Percentiles rank a stretch among this genome's conserved stretches.
Evolutionary conservation across 2,113 vertebrate genomes (phyloP).

Genomic region (Chionis minor): DNA sequence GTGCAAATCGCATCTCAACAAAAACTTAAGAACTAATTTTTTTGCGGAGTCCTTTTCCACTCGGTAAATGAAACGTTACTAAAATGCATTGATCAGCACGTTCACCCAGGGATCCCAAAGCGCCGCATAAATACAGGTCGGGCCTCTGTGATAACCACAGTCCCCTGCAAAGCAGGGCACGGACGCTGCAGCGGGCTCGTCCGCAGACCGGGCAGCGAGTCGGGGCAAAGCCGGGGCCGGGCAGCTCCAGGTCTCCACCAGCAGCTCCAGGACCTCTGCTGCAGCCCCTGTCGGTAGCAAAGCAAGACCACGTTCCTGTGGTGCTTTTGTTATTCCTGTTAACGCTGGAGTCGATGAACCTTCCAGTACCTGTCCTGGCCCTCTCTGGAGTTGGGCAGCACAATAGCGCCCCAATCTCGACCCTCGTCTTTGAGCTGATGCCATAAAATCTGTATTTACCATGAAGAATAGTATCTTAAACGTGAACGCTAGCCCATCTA

Average conservation of each 20-base stretch:
- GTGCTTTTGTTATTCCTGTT: neutral
- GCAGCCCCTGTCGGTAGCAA: too few species aligned
- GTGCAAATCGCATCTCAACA: neutral
- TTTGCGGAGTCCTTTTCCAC: neutral
- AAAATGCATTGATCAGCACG: neutral
- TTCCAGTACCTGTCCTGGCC: neutral
- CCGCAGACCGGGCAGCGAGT: neutral
- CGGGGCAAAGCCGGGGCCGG: neutral
- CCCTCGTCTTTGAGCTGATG: neutral
- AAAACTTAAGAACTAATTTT: neutral
- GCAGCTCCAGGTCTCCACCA: neutral
- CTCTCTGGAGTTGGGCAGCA: neutral
- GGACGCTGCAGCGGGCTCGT: too few species aligned
- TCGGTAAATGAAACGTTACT: too few species aligned
- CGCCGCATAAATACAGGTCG: neutral
- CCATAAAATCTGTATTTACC: neutral
- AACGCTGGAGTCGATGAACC: neutral
- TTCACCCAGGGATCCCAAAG: neutral
- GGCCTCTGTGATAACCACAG: neutral
- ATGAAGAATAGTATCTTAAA: neutral
- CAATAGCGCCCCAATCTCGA: neutral
- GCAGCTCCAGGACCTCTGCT: fast-evolving
- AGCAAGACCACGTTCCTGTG: fast-evolving
- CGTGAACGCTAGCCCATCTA: fast-evolving
- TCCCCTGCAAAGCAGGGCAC: neutral